Base-by-base conservation (phyloP, 2,113 vertebrate genomes). In the Syngnathoides biaculeatus region DNA sequence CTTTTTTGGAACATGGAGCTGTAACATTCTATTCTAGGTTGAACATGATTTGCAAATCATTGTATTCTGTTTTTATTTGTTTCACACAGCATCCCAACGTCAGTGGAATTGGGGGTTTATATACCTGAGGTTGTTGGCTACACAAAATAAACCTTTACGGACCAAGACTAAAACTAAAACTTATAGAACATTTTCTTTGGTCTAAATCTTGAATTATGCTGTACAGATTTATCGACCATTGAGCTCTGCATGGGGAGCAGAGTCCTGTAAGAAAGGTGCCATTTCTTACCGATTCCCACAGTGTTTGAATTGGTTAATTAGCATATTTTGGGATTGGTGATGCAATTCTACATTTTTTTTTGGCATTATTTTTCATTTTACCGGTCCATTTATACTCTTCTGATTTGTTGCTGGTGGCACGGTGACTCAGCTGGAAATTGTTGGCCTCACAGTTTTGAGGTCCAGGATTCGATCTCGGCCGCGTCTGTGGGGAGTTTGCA, bases 291-390 rank as follows among this genome's bases (percentile, higher is more conserved):
- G 27, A 15, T 27, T 56, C 22, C 26, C 19, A 20, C 9, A 57
- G 17, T 27, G 13, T 17, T 30, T 59, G 17, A 38, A 27, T 22
- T 15, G 55, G 26, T 24, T 27, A 47, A 47, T 47, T n/a, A 60
- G 13, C n/a, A 61, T 61, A 42, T 40, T 61, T 42, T 42, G 8
- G 19, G 6, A n/a, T 61, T 7, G 58, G n/a, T 61, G 22, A 20
- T 62, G 59, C 59, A 8, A 61, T 40, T n/a, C 2, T 26, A 2
- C 17, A 19, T 47, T 2, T 17, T 19, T 15, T 47, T 47, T 47
- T 45, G 14, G 45, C 48, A 52, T 52, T 8, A 55, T 50, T 65
- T 72, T 55, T 35, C 50, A 45, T 77, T 22, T 71, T 38, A 65
- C 47, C 55, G 61, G 47, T 11, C 50, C 59, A 67, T 22, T 24